Percentiles rank a stretch among this genome's conserved stretches.
Evolutionary conservation across 2,797 vertebrate genomes (phyloP).

Genomic region (Pelochelys cantorii): DNA sequence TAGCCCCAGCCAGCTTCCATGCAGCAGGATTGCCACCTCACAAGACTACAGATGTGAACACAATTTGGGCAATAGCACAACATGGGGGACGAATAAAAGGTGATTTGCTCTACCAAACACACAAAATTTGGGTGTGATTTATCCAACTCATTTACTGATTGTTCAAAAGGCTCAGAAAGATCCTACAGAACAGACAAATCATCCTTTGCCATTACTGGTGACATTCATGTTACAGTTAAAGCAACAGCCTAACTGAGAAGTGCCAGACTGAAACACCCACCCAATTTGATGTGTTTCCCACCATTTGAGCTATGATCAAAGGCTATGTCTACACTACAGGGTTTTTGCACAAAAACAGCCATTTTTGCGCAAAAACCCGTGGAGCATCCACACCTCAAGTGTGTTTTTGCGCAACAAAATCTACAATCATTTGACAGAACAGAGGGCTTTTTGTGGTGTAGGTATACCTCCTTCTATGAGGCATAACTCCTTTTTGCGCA

Average conservation of each 20-base stretch:
- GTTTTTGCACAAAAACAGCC: too few species aligned
- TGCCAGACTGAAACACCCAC: background rate
- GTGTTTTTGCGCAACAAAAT: too few species aligned
- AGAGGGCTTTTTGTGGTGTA: too few species aligned
- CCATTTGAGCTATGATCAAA: background rate
- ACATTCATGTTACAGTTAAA: background rate
- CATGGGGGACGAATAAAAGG: background rate
- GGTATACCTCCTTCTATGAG: too few species aligned
- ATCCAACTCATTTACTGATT: background rate
- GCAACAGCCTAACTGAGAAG: background rate
- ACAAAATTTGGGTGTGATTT: background rate
- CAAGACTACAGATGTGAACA: background rate
- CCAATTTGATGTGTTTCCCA: background rate
- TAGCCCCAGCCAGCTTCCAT: background rate
- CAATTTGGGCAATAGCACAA: background rate
- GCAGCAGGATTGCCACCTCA: background rate
- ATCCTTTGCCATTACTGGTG: background rate
- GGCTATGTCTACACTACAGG: too few species aligned
- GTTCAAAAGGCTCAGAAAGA: fast-evolving
- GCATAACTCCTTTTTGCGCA: too few species aligned
- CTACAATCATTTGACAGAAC: too few species aligned
- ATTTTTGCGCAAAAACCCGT: too few species aligned
- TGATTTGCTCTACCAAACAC: background rate
- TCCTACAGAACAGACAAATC: background rate
- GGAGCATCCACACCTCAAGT: too few species aligned